phyloP scores from a whole-genome alignment of 2,888 invertebrate genomes.

The Lasioglossum morio region DNA sequence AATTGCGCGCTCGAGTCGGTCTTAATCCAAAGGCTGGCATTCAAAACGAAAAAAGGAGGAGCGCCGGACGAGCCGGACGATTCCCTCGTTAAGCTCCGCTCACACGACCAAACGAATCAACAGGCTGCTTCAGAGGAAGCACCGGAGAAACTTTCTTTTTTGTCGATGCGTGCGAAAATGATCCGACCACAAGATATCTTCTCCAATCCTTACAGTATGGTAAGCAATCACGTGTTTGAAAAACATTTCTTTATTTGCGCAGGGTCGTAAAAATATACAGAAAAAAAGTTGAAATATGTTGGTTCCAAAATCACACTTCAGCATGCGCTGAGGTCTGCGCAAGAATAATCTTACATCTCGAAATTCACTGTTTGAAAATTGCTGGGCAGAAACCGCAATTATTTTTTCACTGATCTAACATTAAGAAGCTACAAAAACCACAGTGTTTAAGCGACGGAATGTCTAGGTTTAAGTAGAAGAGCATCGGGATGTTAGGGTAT shows the following conservation, averaged over 20 bases:
- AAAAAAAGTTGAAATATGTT: neutral
- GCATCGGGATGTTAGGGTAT: neutral
- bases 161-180: neutral
- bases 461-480: neutral
- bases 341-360: neutral
- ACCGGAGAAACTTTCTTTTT: neutral
- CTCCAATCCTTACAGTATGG: neutral
- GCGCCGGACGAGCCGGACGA: slow-evolving; percentile 22
- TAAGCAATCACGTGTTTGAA: neutral
- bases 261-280: neutral
- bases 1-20: slow-evolving; percentile 58
- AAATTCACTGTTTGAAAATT: neutral
- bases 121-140: neutral
- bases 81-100: slow-evolving; percentile 34
- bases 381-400: neutral
- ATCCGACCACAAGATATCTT: neutral
- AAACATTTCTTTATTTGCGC: neutral
- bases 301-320: neutral
- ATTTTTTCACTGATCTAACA: neutral
- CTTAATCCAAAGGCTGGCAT: slow-evolving; percentile 57
- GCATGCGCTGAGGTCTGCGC: neutral
- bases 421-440: neutral
- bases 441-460: neutral
- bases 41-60: slow-evolving; percentile 35
- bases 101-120: slow-evolving; percentile 17